Evolutionary conservation across 2,888 invertebrate genomes (phyloP).

Genomic region (Morpho helenor): DNA sequence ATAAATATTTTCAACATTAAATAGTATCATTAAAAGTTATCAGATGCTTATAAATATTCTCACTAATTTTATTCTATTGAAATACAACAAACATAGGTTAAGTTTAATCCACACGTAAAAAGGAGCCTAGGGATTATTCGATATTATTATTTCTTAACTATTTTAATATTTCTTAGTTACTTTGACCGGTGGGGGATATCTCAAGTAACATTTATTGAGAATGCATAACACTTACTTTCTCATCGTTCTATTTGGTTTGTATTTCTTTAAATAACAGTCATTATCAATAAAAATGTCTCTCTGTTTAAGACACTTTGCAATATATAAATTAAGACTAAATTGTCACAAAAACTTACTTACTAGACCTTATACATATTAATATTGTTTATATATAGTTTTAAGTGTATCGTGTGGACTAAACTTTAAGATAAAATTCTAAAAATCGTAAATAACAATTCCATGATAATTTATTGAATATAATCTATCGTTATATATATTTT

Average conservation of each 20-base stretch:
- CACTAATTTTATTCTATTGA: conserved; percentile 28
- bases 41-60: conserved; percentile 29
- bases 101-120: conserved; percentile 3
- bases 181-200: too few relatives aligned
- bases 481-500: not conserved
- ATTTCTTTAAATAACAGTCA: too few relatives aligned
- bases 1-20: conserved; percentile 3
- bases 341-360: too few relatives aligned
- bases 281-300: too few relatives aligned
- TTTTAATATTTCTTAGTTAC: too few relatives aligned
- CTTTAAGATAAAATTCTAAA: not conserved
- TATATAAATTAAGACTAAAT: too few relatives aligned
- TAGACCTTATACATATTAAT: not conserved
- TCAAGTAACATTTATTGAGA: too few relatives aligned
- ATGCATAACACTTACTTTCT: too few relatives aligned
- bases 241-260: too few relatives aligned
- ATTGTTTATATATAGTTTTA: not conserved
- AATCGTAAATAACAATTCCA: not conserved
- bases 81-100: conserved; percentile 16
- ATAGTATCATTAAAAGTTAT: conserved; percentile 1
- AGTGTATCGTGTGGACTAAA: conserved; percentile 4
- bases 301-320: too few relatives aligned
- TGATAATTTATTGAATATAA: conserved; percentile 1
- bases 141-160: too few relatives aligned
- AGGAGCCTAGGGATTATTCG: too few relatives aligned